phyloP scores from a whole-genome alignment of 2,888 invertebrate species.

The Scaptomyza flava region DNA sequence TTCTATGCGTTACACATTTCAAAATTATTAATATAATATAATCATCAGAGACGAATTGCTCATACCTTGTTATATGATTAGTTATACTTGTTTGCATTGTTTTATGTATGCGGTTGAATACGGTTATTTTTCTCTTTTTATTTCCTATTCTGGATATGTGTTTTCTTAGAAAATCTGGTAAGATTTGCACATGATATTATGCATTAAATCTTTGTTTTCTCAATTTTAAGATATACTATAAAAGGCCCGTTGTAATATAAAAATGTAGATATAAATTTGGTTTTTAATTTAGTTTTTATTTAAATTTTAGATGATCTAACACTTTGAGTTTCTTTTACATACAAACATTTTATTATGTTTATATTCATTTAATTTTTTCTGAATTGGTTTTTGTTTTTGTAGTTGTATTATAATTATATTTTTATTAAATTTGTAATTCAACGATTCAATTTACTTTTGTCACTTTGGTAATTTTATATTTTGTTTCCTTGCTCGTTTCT shows the following conservation, averaged over 20 bases:
- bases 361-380: conserved; percentile 26
- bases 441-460: conserved; percentile 67
- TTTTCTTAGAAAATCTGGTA: too few relatives aligned
- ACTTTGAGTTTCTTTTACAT: conserved; percentile 82
- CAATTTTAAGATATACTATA: too few relatives aligned
- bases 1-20: too few relatives aligned
- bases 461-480: conserved; percentile 31
- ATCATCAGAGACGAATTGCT: too few relatives aligned
- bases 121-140: too few relatives aligned
- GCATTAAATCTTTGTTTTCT: not conserved
- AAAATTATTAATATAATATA: too few relatives aligned
- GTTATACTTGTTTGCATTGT: too few relatives aligned
- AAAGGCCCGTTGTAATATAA: not conserved
- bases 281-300: conserved; percentile 79
- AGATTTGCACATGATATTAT: too few relatives aligned
- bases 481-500: conserved; percentile 54
- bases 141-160: not conserved
- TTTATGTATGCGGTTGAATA: too few relatives aligned
- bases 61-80: too few relatives aligned
- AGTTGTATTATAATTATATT: conserved; percentile 44
- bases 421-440: conserved; percentile 75
- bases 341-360: conserved; percentile 77
- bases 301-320: conserved; percentile 83
- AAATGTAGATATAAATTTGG: conserved; percentile 6
- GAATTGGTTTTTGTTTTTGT: conserved; percentile 41